phyloP scores from a whole-genome alignment of 2,113 vertebrate genomes.

The Lonchura striata region DNA sequence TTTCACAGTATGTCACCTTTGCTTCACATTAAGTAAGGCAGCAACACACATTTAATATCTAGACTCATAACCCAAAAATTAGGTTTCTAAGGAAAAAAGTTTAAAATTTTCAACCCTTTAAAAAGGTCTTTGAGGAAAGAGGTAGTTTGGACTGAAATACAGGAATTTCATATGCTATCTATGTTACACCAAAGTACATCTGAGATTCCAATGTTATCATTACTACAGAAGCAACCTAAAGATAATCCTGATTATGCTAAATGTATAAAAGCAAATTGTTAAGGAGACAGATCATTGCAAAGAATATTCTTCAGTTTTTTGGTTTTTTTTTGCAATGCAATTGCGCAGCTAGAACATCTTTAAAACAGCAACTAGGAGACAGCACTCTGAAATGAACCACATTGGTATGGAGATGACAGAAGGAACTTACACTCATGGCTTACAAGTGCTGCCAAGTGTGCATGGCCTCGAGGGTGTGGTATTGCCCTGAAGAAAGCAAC shows the following conservation, averaged over 20 bases:
- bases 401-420: not conserved
- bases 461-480: slow-evolving; percentile 95
- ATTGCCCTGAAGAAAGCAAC: slow-evolving; percentile 83
- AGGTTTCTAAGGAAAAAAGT: not conserved
- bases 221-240: not conserved
- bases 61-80: not conserved
- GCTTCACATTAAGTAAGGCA: not conserved
- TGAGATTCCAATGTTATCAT: not conserved
- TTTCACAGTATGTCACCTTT: not conserved
- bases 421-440: slow-evolving; percentile 91
- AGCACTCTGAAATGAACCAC: not conserved
- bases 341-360: not conserved
- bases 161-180: not conserved
- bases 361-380: not conserved
- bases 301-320: not conserved
- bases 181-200: not conserved
- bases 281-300: not conserved
- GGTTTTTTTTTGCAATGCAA: not conserved
- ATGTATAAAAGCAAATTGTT: not conserved
- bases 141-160: not conserved
- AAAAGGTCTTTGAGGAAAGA: not conserved
- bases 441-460: slow-evolving; percentile 93
- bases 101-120: not conserved
- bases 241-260: not conserved
- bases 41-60: not conserved